Conservation (phyloP, 2,113 vertebrate genomes). For the Rhinolophus sinicus region DNA sequence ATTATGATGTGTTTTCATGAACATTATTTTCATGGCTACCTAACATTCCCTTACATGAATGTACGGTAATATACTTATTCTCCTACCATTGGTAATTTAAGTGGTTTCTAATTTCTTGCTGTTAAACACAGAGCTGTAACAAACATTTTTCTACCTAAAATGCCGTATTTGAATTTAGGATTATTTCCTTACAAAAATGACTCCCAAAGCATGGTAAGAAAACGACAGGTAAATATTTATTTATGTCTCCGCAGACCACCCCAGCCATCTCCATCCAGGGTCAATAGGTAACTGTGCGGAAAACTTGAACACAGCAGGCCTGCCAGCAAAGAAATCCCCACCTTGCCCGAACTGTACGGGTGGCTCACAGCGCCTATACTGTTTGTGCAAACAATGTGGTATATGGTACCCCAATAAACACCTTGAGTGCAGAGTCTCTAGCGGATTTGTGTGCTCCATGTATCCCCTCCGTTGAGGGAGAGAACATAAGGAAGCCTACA, state of each 20-base stretch:
- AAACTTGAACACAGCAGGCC: not conserved
- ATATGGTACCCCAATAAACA: not conserved
- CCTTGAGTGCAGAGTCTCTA: not conserved
- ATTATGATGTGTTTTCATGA: not conserved
- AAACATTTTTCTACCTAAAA: not conserved
- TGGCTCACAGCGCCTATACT: not conserved
- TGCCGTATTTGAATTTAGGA: not conserved
- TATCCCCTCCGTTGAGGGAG: not conserved
- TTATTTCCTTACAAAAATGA: conserved; percentile 19
- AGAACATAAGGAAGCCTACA: not conserved
- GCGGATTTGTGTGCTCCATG: not conserved
- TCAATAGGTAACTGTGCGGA: not conserved
- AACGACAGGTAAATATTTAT: not conserved
- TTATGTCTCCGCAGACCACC: not conserved
- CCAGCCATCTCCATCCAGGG: not conserved
- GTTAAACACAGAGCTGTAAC: conserved; percentile 8
- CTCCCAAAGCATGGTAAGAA: not conserved
- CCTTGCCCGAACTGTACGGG: not conserved
- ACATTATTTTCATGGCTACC: not conserved
- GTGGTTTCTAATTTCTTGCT: not conserved
- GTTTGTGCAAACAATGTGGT: not conserved
- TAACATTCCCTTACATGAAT: not conserved
- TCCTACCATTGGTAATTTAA: not conserved
- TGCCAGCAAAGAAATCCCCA: not conserved
- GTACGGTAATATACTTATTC: not conserved